Evolutionary conservation across 2,888 invertebrate species (phyloP).

Genomic region (Netelia melanura): DNA sequence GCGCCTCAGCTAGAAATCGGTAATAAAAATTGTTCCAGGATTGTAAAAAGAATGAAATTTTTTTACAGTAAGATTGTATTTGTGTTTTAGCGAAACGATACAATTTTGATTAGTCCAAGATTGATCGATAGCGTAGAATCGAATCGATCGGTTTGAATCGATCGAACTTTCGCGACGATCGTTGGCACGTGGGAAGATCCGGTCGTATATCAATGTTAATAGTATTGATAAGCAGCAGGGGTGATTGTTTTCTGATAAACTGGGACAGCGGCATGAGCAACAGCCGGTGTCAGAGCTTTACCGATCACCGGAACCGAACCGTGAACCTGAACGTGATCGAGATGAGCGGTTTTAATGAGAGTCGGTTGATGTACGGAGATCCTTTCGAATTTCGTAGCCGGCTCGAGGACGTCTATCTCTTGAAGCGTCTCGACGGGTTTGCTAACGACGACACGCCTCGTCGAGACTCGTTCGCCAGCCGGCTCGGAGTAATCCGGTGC

Average conservation of each 20-base stretch:
- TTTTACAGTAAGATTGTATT: conserved; percentile 13
- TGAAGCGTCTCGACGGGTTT: conserved; percentile 88
- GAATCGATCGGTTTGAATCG: too few relatives aligned
- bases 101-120: background rate
- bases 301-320: conserved; percentile 84
- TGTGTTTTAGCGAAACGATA: conserved; percentile 14
- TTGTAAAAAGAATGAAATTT: conserved; percentile 11
- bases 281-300: conserved; percentile 79
- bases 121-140: background rate
- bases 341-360: conserved; percentile 85
- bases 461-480: conserved; percentile 87
- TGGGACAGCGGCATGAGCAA: conserved; percentile 79
- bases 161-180: background rate
- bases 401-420: conserved; percentile 87
- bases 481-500: conserved; percentile 86
- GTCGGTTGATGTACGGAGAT: conserved; percentile 87
- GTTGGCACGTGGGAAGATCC: background rate
- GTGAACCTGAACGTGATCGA: conserved; percentile 84
- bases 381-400: conserved; percentile 87
- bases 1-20: background rate
- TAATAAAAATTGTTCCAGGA: background rate
- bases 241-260: conserved; percentile 80
- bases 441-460: conserved; percentile 87
- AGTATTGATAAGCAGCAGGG: conserved; percentile 75
- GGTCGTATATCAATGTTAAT: conserved; percentile 21